Percentiles rank a stretch among this genome's conserved stretches.
Evolutionary conservation across 1,140 invertebrate species (phyloP).

Genomic region (Tenebrio molitor): DNA sequence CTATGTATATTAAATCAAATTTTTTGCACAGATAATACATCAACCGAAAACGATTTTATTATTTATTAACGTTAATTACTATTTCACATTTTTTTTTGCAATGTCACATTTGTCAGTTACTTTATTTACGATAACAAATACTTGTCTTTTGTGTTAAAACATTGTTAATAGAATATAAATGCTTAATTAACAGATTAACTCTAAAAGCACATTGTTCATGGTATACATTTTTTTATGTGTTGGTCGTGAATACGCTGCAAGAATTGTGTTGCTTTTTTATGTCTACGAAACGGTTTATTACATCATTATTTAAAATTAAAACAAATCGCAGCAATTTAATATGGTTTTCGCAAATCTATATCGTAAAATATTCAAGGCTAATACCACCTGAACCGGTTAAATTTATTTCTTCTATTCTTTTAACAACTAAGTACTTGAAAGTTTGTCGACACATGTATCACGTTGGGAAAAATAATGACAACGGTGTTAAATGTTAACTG

Average conservation of each 20-base stretch:
- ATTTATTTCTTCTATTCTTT: background rate
- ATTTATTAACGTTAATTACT: no score
- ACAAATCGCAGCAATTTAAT: background rate
- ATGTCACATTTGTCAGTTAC: no score
- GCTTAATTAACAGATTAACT: no score
- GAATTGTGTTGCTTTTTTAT: background rate
- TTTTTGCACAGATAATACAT: no score
- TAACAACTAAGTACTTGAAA: background rate
- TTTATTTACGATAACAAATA: no score
- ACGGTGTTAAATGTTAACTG: no score
- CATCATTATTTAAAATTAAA: background rate
- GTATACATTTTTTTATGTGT: no score
- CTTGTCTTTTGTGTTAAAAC: no score
- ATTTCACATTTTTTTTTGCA: no score
- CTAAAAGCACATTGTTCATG: no score
- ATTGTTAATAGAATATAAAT: no score
- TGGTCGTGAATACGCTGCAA: background rate
- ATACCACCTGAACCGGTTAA: background rate
- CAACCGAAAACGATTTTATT: no score
- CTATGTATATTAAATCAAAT: background rate
- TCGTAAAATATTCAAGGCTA: constrained; percentile 13
- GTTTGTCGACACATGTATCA: background rate
- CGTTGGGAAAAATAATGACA: background rate
- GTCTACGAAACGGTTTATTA: background rate
- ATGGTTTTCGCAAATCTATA: background rate